Evolutionary conservation across 2,113 vertebrate genomes (phyloP).

Genomic region (Otis tarda): DNA sequence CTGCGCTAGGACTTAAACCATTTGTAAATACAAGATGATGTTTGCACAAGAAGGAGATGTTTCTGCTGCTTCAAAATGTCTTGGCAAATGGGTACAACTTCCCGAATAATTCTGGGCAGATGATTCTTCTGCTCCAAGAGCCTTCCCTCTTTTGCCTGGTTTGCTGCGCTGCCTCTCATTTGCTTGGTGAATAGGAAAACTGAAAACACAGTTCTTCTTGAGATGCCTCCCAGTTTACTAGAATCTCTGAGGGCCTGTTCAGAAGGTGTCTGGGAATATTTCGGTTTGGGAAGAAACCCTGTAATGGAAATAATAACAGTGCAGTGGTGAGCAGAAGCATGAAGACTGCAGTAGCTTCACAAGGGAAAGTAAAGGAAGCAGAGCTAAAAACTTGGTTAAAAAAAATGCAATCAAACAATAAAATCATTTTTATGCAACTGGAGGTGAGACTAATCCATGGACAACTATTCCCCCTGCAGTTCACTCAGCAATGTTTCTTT

Average conservation of each 20-base stretch:
- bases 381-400: background rate
- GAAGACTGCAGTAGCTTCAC: background rate
- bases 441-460: background rate
- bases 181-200: background rate
- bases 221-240: conserved; percentile 2
- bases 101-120: background rate
- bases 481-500: background rate
- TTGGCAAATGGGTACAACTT: background rate
- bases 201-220: background rate
- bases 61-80: background rate
- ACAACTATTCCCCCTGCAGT: background rate
- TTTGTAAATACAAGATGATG: background rate
- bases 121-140: background rate
- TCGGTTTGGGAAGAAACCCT: conserved; percentile 7
- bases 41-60: background rate
- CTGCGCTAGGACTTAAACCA: background rate
- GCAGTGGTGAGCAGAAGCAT: background rate
- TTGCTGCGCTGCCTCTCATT: background rate
- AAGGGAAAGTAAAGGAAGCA: background rate
- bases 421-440: background rate
- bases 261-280: conserved; percentile 10
- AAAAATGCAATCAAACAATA: background rate
- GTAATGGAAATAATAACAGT: conserved; percentile 38
- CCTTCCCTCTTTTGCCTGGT: background rate
- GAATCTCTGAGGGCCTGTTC: conserved; percentile 8